phyloP scores from a whole-genome alignment of 2,113 vertebrate genomes.

The Bubalus kerabau region DNA sequence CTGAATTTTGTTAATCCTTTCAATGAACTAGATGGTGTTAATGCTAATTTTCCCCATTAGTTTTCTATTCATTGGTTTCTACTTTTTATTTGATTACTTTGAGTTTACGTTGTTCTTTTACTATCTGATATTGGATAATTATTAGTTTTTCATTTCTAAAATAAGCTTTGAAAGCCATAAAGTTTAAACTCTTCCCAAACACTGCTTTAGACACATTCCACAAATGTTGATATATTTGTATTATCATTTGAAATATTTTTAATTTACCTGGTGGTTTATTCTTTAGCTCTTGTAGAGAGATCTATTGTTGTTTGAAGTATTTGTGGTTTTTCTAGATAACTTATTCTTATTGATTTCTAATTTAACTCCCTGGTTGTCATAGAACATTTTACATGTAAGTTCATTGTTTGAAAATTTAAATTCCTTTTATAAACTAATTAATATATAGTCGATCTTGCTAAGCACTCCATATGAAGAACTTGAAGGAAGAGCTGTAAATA shows the following conservation, averaged over 20 bases:
- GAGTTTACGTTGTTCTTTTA: not conserved
- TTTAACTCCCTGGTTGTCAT: not conserved
- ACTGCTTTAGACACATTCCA: not conserved
- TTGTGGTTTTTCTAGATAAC: not conserved
- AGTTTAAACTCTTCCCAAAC: not conserved
- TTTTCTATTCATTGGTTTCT: not conserved
- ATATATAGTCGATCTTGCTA: not conserved
- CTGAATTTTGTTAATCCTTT: not conserved
- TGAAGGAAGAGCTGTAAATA: not conserved
- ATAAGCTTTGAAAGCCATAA: not conserved
- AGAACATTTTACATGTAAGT: not conserved
- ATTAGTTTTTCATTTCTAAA: not conserved
- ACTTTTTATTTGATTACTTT: not conserved
- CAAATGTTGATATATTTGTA: not conserved
- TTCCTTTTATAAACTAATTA: not conserved
- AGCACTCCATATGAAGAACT: not conserved
- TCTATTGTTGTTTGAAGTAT: not conserved
- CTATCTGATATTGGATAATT: not conserved
- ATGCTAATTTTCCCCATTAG: not conserved
- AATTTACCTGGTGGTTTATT: not conserved
- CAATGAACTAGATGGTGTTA: not conserved
- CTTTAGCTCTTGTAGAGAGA: not conserved
- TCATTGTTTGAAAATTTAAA: not conserved
- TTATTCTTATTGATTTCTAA: not conserved
- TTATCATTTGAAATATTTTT: slow-evolving; percentile 3